Conservation (phyloP, 2,888 invertebrate genomes). For the Agriopis marginaria region DNA sequence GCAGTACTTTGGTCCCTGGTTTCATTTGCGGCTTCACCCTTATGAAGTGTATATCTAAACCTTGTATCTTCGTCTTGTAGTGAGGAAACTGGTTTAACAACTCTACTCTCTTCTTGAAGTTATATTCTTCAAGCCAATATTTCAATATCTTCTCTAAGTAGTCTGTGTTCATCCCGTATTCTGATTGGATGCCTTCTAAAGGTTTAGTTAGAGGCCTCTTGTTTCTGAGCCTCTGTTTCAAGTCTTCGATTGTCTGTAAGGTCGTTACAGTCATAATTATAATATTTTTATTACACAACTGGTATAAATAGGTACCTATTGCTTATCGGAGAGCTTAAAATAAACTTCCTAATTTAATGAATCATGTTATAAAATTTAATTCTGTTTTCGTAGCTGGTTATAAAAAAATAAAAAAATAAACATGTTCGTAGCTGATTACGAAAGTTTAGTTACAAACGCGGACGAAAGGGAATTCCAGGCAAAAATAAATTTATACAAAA, state of each 20-base stretch:
- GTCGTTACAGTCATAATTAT: slow-evolving; percentile 10
- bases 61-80: slow-evolving; percentile 91
- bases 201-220: slow-evolving; percentile 85
- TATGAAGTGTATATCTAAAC: slow-evolving; percentile 91
- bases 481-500: too few species aligned
- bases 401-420: too few species aligned
- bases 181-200: slow-evolving; percentile 89
- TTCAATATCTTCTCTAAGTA: slow-evolving; percentile 88
- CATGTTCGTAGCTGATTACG: too few species aligned
- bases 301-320: too few species aligned
- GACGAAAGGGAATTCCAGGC: too few species aligned
- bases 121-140: slow-evolving; percentile 92
- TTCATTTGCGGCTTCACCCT: slow-evolving; percentile 86
- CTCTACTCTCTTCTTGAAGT: slow-evolving; percentile 87
- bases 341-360: too few species aligned
- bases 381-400: too few species aligned
- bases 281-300: too few species aligned
- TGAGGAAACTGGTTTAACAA: slow-evolving; percentile 91
- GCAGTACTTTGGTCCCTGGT: slow-evolving; percentile 72
- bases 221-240: slow-evolving; percentile 85
- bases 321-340: too few species aligned
- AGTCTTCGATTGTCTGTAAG: slow-evolving; percentile 84
- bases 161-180: slow-evolving; percentile 93
- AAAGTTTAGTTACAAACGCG: too few species aligned
- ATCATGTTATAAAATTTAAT: too few species aligned